These are phyloP conservation scores for Callithrix jacchus DNA, from an alignment of 2,113 vertebrate species.

Conservation along the genomic window DNA sequence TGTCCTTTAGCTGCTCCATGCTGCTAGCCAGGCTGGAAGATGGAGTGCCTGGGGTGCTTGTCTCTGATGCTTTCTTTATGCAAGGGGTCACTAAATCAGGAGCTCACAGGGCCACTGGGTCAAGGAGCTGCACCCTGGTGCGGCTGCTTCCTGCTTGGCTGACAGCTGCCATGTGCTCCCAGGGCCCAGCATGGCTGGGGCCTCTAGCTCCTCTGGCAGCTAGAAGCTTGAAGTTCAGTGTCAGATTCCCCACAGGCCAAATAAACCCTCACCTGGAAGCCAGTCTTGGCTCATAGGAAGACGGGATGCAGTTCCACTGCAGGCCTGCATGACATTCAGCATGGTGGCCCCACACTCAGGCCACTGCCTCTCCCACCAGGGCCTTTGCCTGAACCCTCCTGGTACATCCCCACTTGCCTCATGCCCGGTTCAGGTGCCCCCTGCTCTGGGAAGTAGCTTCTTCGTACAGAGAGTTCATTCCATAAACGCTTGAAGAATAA, in stretches of 20 bases:
- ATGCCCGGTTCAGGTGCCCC: too few relatives aligned
- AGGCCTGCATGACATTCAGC: neutral
- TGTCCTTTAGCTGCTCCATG: fast-evolving
- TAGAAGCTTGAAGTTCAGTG: neutral
- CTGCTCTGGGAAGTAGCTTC: neutral
- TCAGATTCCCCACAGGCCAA: neutral
- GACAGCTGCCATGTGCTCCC: fast-evolving
- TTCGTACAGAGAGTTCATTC: too few relatives aligned
- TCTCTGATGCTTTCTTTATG: neutral
- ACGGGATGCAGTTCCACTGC: neutral
- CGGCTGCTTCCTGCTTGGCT: neutral
- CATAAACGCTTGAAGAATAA: too few relatives aligned
- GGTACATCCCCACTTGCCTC: neutral
- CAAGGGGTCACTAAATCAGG: neutral
- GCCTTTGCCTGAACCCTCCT: neutral
- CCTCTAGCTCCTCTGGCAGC: neutral
- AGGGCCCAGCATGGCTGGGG: fast-evolving
- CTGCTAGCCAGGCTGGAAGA: neutral
- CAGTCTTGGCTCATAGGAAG: neutral
- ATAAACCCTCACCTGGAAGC: neutral
- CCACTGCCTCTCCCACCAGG: neutral
- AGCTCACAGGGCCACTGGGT: fast-evolving
- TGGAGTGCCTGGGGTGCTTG: fast-evolving
- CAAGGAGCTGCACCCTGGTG: neutral
- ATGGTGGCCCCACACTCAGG: neutral